These are phyloP conservation scores for Ceratosolen solmsi DNA, from an alignment of 1,140 invertebrate genomes.

Conservation along the genomic window DNA sequence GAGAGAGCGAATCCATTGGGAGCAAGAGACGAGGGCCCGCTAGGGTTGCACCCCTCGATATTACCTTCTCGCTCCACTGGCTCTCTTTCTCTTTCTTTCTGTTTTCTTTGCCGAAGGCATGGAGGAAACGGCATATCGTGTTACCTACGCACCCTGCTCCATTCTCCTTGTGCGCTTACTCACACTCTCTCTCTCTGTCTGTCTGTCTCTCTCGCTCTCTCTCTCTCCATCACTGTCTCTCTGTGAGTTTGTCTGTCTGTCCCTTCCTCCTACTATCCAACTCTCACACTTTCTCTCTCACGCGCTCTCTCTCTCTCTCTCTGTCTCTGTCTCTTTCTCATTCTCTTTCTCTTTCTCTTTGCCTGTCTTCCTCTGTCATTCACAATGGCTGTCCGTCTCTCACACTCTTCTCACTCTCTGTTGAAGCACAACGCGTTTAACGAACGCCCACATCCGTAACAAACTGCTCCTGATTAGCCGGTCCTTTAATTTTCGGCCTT, in stretches of 20 bases:
- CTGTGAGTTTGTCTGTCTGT: too few species aligned
- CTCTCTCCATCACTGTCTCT: neutral
- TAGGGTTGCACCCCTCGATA: slow-evolving; percentile 58
- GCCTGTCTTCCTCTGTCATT: too few species aligned
- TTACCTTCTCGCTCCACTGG: slow-evolving; percentile 36
- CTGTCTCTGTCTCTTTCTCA: too few species aligned
- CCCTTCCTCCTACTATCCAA: too few species aligned
- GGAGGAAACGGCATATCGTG: neutral
- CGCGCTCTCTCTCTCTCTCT: neutral
- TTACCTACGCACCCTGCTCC: slow-evolving; percentile 3
- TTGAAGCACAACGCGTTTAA: neutral
- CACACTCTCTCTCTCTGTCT: slow-evolving; percentile 25
- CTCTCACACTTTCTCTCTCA: too few species aligned
- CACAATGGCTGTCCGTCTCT: too few species aligned
- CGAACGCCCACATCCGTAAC: slow-evolving; percentile 17
- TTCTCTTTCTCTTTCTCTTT: too few species aligned
- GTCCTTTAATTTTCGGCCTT: neutral
- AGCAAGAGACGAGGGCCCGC: slow-evolving; percentile 52
- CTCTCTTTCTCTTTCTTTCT: slow-evolving; percentile 62
- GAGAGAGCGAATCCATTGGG: slow-evolving; percentile 57
- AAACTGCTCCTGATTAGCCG: neutral
- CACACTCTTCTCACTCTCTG: neutral
- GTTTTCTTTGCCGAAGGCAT: neutral
- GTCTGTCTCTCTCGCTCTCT: slow-evolving; percentile 7
- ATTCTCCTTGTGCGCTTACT: slow-evolving; percentile 52